Evolutionary conservation across 2,797 vertebrate genomes (phyloP), one percentile per base, ranked within the genome.

Genomic region (Cetoscarus ocellatus): DNA sequence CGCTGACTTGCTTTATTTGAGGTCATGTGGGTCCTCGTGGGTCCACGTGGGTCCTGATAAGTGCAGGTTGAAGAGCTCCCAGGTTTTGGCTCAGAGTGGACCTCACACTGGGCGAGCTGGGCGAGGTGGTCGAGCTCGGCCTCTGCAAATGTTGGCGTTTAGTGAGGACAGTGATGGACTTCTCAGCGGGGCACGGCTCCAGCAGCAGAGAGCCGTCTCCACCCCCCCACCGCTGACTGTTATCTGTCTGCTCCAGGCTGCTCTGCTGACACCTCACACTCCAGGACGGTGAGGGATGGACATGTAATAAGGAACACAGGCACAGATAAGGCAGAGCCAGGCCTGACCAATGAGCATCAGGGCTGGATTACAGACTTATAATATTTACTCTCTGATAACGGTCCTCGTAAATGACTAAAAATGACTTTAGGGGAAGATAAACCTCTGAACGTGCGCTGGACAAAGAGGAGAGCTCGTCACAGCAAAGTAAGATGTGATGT

Each of bases 221-320:
- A 5, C 36, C 68, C 65, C 63, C 59, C 61, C 34, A 19, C 73
- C 38, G 55, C 75, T 79, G 73, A 77, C 92, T 86, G 86, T 91
- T 93, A 92, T 93, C 91, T 90, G 85, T 67, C 50, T 80, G 85
- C 88, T 87, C 68, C 92, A 91, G 91, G 90, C 91, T 83, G 80
- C 86, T 82, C 82, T 69, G 70, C 80, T 81, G 79, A 78, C 83
- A 92, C 89, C 85, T 86, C 83, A 89, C 82, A 87, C 82, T 67
- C 80, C 80, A 75, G 67, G 84, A 79, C 79, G 78, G 86, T 70
- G 70, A 81, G 82, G 82, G 80, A 83, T 80, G 86, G 85, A 85
- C 89, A 83, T 57, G 58, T 73, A 74, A 40, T 61, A 60, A 48
- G 18, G 66, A 17, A 17, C 62, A 64, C 54, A 49, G 44, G 55